Evolutionary conservation across 2,888 invertebrate species (phyloP), one percentile per base, ranked within the genome.

Genomic region (Drepana falcataria): DNA sequence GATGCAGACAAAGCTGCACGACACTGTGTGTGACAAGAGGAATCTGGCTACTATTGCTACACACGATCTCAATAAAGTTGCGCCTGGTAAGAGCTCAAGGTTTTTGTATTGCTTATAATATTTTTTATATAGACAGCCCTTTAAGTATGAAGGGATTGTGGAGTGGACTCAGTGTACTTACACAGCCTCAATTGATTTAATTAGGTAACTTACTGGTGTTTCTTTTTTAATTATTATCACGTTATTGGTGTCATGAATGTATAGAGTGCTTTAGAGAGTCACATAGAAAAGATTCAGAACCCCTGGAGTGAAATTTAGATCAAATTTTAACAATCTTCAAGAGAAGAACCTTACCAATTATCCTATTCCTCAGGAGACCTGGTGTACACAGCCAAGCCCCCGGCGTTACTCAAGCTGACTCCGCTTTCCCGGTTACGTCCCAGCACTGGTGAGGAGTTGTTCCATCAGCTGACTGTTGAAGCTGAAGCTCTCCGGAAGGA

Each of bases 41-140:
- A 95, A 95, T 68, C 84, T 91, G 0, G 95, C 96, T 0, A 96
- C 96, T 0, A 95, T 97, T 57, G 97, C 96, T 2, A 97, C 96
- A 0, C 97, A 97, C 79, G 96, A 97, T 77, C 82, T 95, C 60
- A 88, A 84, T 48, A 93, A 94, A 68, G 85, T 96, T 58, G 83
- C 91, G 44, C 77, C 93, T 85, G 85, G 92, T 94, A 59, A 64
- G 73, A 21, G 21, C 21, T 21, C 21, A 21, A 21, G 21, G 37
- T 37, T 37, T 37, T 65, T 9, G 21, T 9, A 2, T 47, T 47
- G 7, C 21, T 21, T 21, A 21, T 21, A 21, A 21, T 21, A 21
- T 0, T 21, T 21, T 21, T 21, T 21, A 21, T 21, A 21, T 21
- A 21, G 21, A 21, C 21, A 21, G 21, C 21, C 21, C 21, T 21